phyloP scores from a whole-genome alignment of 2,888 invertebrate species.

The Diarsia dahlii region DNA sequence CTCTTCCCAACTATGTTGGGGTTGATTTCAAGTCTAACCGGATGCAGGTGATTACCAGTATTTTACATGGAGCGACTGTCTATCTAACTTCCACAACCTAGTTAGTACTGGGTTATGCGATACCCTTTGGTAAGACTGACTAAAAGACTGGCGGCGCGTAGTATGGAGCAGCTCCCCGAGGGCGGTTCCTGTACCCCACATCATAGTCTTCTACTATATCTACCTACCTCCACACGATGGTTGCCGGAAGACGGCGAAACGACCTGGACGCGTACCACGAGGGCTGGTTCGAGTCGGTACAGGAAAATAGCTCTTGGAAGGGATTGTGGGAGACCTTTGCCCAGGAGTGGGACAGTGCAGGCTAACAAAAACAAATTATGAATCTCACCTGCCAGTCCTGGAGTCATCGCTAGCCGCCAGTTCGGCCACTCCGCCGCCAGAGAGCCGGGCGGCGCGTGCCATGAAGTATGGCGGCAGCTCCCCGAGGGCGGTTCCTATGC shows the following conservation, averaged over 20 bases:
- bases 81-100: neutral
- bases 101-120: neutral
- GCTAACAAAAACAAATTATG: too few relatives aligned
- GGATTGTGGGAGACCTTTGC: too few relatives aligned
- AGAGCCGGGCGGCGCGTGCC: slow-evolving; percentile 97
- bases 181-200: too few relatives aligned
- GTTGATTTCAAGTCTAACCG: neutral
- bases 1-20: neutral
- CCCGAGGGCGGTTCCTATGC: slow-evolving; percentile 99
- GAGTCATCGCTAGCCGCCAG: slow-evolving; percentile 78
- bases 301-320: too few relatives aligned
- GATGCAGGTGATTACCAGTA: neutral
- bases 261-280: too few relatives aligned
- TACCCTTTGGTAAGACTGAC: neutral
- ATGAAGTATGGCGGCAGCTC: slow-evolving; percentile 99
- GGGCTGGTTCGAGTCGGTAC: too few relatives aligned
- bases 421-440: slow-evolving; percentile 84
- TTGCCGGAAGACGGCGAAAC: too few relatives aligned
- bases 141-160: neutral
- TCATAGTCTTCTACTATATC: too few relatives aligned
- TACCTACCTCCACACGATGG: too few relatives aligned
- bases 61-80: neutral
- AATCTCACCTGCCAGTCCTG: slow-evolving; percentile 67
- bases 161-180: neutral
- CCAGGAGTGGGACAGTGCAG: too few relatives aligned